Conservation (phyloP, 2,888 invertebrate genomes). For the Dicranocentrus wangi region DNA sequence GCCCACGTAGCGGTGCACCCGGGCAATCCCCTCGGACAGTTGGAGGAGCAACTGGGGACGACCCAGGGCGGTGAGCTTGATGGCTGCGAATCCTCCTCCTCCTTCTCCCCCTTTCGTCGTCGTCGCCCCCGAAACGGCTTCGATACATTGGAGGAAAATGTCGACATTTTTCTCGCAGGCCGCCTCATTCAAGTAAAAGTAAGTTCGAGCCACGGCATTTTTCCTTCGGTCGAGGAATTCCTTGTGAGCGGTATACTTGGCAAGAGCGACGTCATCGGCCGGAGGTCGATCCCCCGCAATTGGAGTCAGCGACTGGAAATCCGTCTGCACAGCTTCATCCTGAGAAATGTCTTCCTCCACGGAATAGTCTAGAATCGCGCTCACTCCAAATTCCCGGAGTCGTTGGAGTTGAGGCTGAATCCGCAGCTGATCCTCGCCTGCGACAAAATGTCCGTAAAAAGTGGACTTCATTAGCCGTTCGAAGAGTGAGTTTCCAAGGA, state of each 20-base stretch:
- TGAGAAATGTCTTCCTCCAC: slow-evolving; percentile 96
- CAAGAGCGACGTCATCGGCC: too few relatives aligned
- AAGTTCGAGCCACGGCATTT: slow-evolving; percentile 96
- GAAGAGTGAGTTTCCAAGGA: slow-evolving; percentile 89
- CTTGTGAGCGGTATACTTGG: slow-evolving; percentile 92
- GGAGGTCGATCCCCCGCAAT: too few relatives aligned
- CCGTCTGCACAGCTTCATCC: slow-evolving; percentile 82
- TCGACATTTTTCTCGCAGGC: slow-evolving; percentile 98
- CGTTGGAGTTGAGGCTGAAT: slow-evolving; percentile 89
- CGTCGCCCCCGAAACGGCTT: slow-evolving; percentile 97
- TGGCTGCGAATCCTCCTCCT: slow-evolving; percentile 96
- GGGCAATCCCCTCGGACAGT: slow-evolving; percentile 96
- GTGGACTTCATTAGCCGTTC: slow-evolving; percentile 90
- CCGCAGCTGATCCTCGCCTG: slow-evolving; percentile 92
- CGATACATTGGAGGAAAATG: slow-evolving; percentile 93
- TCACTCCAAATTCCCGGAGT: slow-evolving; percentile 95
- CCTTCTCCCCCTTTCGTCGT: too few relatives aligned
- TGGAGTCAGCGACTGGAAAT: slow-evolving; percentile 75
- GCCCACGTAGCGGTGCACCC: slow-evolving; percentile 94
- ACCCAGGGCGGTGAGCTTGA: slow-evolving; percentile 97
- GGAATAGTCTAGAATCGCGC: slow-evolving; percentile 98
- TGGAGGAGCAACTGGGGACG: slow-evolving; percentile 96
- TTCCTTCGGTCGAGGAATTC: slow-evolving; percentile 95
- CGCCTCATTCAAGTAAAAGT: slow-evolving; percentile 98
- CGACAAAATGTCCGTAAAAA: slow-evolving; percentile 99